phyloP scores from a whole-genome alignment of 2,888 invertebrate genomes.

The Petrolisthes cinctipes region DNA sequence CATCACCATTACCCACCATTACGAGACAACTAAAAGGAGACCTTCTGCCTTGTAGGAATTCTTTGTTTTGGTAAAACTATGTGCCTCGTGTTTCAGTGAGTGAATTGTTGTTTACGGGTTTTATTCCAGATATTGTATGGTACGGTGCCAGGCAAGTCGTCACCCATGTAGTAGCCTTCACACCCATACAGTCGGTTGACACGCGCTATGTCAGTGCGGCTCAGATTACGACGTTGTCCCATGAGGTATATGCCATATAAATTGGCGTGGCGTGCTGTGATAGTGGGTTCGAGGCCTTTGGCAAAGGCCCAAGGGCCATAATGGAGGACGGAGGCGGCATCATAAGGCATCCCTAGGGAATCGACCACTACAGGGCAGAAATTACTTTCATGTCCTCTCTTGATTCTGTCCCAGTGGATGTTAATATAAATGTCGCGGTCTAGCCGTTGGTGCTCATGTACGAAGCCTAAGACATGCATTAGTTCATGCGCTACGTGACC shows the following conservation, averaged over 20 bases:
- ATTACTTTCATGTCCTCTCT: background rate
- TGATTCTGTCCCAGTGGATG: slow-evolving; percentile 13
- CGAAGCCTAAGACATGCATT: slow-evolving; percentile 19
- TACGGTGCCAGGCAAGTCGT: background rate
- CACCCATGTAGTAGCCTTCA: background rate
- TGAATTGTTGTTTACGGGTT: too few relatives aligned
- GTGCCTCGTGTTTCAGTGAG: too few relatives aligned
- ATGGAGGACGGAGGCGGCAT: slow-evolving; percentile 12
- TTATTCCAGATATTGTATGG: background rate
- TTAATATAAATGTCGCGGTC: background rate
- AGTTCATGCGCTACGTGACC: slow-evolving; percentile 20
- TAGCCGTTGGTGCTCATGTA: slow-evolving; percentile 23
- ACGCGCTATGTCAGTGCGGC: slow-evolving; percentile 60
- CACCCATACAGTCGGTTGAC: slow-evolving; percentile 63
- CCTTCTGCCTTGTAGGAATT: too few relatives aligned
- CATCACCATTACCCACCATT: too few relatives aligned
- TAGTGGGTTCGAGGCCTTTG: background rate
- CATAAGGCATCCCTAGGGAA: slow-evolving; percentile 22
- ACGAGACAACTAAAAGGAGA: too few relatives aligned
- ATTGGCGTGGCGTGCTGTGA: background rate
- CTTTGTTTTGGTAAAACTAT: too few relatives aligned
- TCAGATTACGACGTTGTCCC: slow-evolving; percentile 64
- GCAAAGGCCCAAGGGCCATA: background rate
- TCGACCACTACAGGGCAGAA: background rate
- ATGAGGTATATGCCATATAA: slow-evolving; percentile 31